These are phyloP conservation scores for Cataglyphis albicans DNA, from an alignment of 2,888 invertebrate species.

Conservation along the genomic window DNA sequence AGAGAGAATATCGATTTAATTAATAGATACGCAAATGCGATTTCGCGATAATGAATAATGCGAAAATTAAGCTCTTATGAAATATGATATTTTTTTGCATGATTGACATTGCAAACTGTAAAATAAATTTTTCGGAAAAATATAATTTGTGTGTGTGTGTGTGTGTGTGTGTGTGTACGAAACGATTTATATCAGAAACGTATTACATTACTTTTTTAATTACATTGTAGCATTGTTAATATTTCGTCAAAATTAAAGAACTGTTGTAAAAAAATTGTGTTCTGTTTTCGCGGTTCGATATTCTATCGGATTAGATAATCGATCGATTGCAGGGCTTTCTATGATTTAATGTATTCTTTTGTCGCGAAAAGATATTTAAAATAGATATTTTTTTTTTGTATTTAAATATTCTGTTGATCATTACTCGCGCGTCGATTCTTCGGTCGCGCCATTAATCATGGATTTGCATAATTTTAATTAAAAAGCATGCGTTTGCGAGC, in stretches of 20 bases:
- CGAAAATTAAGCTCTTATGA: conserved; percentile 39
- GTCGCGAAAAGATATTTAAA: conserved; percentile 27
- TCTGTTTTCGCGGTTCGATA: conserved; percentile 11
- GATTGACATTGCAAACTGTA: neutral
- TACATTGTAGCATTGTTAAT: conserved; percentile 4
- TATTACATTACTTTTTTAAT: conserved; percentile 12
- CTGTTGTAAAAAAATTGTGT: neutral
- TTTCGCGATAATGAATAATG: conserved; percentile 45
- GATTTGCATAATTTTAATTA: conserved; percentile 79
- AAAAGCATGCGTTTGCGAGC: conserved; percentile 68
- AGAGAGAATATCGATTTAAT: conserved; percentile 57
- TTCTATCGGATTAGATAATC: conserved; percentile 18
- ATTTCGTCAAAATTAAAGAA: neutral
- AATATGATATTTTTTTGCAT: conserved; percentile 36
- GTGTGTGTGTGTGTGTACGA: neutral
- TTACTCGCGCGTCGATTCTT: conserved; percentile 53
- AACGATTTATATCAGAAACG: neutral
- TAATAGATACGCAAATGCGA: conserved; percentile 38
- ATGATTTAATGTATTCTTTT: conserved; percentile 52
- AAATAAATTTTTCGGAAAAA: neutral
- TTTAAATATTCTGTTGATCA: conserved; percentile 60
- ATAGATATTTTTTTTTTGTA: conserved; percentile 40
- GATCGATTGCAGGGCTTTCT: neutral
- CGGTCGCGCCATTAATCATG: conserved; percentile 72
- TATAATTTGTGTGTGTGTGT: neutral